These are phyloP conservation scores for Drosophila bifasciata DNA, from an alignment of 1,140 invertebrate genomes.

Conservation along the genomic window DNA sequence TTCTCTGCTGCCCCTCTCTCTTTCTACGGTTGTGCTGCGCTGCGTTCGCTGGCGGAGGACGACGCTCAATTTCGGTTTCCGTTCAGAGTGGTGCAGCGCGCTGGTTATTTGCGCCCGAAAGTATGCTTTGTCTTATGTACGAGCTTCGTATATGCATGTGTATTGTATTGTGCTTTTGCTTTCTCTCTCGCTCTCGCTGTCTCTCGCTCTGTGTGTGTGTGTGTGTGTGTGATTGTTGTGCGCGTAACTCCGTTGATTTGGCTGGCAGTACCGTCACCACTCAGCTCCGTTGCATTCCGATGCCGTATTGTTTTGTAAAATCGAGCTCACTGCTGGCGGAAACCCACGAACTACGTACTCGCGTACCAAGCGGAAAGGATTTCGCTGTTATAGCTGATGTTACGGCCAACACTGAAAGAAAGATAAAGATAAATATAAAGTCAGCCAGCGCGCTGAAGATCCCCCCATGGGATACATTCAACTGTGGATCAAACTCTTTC, in stretches of 20 bases:
- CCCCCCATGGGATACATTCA: too few relatives aligned
- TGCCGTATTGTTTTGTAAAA: slow-evolving; percentile 67
- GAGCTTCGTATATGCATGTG: background rate
- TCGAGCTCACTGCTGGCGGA: slow-evolving; percentile 60
- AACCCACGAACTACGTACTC: slow-evolving; percentile 53
- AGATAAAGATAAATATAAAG: too few relatives aligned
- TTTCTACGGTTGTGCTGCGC: slow-evolving; percentile 27
- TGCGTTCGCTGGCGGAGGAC: slow-evolving; percentile 30
- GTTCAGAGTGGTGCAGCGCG: slow-evolving; percentile 28
- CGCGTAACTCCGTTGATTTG: slow-evolving; percentile 76
- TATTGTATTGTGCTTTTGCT: slow-evolving; percentile 15
- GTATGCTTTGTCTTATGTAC: slow-evolving; percentile 74
- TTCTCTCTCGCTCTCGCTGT: background rate
- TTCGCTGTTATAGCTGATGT: slow-evolving; percentile 21
- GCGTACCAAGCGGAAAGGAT: slow-evolving; percentile 66
- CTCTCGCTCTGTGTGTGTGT: background rate
- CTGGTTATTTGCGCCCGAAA: slow-evolving; percentile 76
- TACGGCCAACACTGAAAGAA: slow-evolving; percentile 24
- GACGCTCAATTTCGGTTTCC: slow-evolving; percentile 66
- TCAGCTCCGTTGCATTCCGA: slow-evolving; percentile 32
- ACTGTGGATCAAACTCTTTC: background rate
- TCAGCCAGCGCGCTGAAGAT: too few relatives aligned
- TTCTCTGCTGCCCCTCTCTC: background rate
- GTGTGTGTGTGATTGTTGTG: slow-evolving; percentile 46
- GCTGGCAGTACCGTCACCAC: slow-evolving; percentile 30